Evolutionary conservation across 2,113 vertebrate species (phyloP), one percentile per base, ranked within the genome.

Genomic region (Abramis brama): DNA sequence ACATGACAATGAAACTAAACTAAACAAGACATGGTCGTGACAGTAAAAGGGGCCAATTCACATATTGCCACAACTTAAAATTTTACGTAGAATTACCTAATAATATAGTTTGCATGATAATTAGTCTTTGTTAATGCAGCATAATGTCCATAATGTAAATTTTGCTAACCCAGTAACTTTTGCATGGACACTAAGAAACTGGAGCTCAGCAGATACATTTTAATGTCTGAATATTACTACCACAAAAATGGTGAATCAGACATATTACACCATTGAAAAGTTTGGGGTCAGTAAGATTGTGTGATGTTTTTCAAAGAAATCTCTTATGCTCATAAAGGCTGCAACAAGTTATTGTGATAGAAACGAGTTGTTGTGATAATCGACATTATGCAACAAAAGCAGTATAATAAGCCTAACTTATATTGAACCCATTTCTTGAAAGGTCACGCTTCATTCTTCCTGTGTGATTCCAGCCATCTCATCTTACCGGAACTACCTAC

Each of bases 401-500:
- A 1, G 39, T 74, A 47, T 23, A 4, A 27, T 27, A 74, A 25
- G 71, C 12, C 43, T 47, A 25, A 50, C 12, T 13, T 47, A n/a
- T 25, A 8, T 74, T n/a, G 43, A 74, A 47, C n/a, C 13, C 2
- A 55, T 77, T 77, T 55, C 45, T 77, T 55, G 5, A 30, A 77
- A 77, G 25, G n/a, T 45, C 15, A 36, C 2, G 19, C 45, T 50
- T 70, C 43, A 68, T 45, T 64, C 39, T 81, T 66, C n/a, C 36
- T 23, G 25, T 68, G 25, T 43, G 81, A 83, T 73, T 73, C 12
- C 81, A 83, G 33, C 30, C 25, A 9, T 33, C 81, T 83, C 68
- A 27, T 43, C 12, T 83, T 83, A 83, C 68, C 19, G 8, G 66
- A 83, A 17, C 33, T 36, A 57, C 82, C 68, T 83, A 57, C 19